Percentiles rank a stretch among this genome's conserved stretches.
Evolutionary conservation across 2,113 vertebrate genomes (phyloP).

Genomic region (Cryptotis parvus): DNA sequence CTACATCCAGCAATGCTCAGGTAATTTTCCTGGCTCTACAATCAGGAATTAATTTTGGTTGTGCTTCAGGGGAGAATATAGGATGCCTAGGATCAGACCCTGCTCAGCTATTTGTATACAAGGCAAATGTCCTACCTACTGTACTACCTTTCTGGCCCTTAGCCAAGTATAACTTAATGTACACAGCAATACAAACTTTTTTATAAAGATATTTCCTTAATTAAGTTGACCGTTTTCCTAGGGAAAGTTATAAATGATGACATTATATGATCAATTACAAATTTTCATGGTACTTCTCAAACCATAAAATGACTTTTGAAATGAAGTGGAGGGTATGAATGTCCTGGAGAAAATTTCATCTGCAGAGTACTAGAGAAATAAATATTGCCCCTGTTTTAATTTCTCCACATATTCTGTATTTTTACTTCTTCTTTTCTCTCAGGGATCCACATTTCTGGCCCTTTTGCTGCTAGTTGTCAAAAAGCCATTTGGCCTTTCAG

Average conservation of each 20-base stretch:
- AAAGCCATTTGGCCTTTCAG: conserved; percentile 71
- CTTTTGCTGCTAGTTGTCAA: conserved; percentile 38
- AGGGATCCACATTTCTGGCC: conserved; percentile 54
- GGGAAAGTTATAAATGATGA: conserved; percentile 16
- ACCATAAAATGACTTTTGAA: conserved; percentile 31
- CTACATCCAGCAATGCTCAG: too few relatives aligned
- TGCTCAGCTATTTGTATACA: too few relatives aligned
- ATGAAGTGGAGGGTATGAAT: conserved; percentile 32
- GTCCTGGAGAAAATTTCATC: conserved; percentile 20
- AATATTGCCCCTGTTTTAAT: conserved; percentile 57
- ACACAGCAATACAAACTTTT: neutral
- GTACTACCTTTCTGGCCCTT: too few relatives aligned
- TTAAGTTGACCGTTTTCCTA: conserved; percentile 2
- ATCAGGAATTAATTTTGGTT: too few relatives aligned
- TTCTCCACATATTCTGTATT: conserved; percentile 38
- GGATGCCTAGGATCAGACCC: too few relatives aligned
- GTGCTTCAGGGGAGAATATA: too few relatives aligned
- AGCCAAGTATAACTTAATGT: neutral
- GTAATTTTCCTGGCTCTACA: too few relatives aligned
- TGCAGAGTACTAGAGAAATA: neutral
- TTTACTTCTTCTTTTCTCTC: conserved; percentile 56
- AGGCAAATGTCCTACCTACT: too few relatives aligned
- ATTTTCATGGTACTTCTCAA: neutral
- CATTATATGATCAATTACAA: conserved; percentile 28
- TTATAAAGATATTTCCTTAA: neutral